Evolutionary conservation across 1,140 invertebrate species (phyloP), one percentile per base, ranked within the genome.

Genomic region (Pseudomyrmex gracilis): DNA sequence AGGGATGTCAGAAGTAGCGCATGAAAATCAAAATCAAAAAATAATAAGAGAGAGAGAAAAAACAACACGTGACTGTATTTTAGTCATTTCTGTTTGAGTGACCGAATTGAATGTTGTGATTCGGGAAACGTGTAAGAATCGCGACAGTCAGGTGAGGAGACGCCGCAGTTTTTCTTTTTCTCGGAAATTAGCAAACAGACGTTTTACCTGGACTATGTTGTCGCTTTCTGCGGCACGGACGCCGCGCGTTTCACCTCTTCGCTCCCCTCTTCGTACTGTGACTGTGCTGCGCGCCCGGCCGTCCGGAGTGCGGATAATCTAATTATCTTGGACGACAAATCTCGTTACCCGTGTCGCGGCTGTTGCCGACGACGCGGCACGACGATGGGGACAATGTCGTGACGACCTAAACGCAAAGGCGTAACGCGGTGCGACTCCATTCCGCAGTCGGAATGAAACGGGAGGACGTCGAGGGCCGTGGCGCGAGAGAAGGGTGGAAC

Each of bases 291-390:
- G 57, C 34, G 34, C 34, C 74, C 73, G 83, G 64, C 57, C 84
- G 84, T 86, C 86, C 84, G 73, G 85, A 87, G 87, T 73, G 85
- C 83, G 90, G 82, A 90, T 90, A 91, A 91, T 91, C 86, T 91
- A 91, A 91, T 91, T 91, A 91, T 91, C 86, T 85, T 82, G 85
- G 85, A 88, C 89, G 90, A 91, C 90, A 91, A 91, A 91, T 91
- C 89, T 90, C 90, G 90, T 91, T 91, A 91, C 83, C 78, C 89
- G 82, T 71, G 86, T 78, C 85, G 76, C 80, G 83, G 80, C 80
- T 87, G 80, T 73, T 77, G 85, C 64, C 83, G 85, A 83, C 80
- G 85, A 83, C 64, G 80, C 67, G 84, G 61, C 73, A 84, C 83
- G 71, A 57, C 83, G 57, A 67, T 77, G 45, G 60, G 83, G 57